Evolutionary conservation across 2,888 invertebrate genomes (phyloP), one percentile per base, ranked within the genome.

Genomic region (Zaprionus bogoriensis): DNA sequence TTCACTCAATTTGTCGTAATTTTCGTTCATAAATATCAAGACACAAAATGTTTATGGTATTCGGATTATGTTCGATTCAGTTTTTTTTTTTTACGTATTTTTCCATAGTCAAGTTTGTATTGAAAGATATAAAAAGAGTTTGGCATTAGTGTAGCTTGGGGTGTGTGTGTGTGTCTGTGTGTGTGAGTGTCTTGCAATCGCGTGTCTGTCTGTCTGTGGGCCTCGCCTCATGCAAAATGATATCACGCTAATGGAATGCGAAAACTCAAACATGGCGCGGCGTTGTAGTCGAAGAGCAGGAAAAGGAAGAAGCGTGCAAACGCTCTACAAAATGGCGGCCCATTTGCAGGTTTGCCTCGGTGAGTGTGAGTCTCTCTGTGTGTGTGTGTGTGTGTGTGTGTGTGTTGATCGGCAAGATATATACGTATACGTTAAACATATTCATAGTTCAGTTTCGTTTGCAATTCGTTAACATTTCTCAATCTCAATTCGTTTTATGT

Each of bases 121-220:
- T 74, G 76, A 84, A 86, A 86, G 86, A 84, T 74, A 87, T 77
- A 84, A 83, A 87, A 84, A 87, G 83, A 87, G 87, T 86, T 83
- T 86, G 71, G 73, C 87, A 84, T 84, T 84, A 84, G 87, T 87
- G 81, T 77, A n/a, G 64, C 68, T 84, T 54, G 62, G 36, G 62
- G 54, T 51, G 68, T 61, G 47, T 32, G 28, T 42, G 51, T 28
- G 48, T n/a, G 48, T 45, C 69, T 53, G 61, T 38, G 23, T 45
- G 10, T 58, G 22, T 25, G 22, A 87, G 80, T 83, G 87, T 85
- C 87, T 83, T 70, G 73, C 86, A 87, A 87, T 84, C 87, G 87
- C 85, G 81, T 77, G 64, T 32, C 17, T 50, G 46, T 44, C 41
- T 46, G 42, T 55, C 46, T 23, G 38, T 46, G 30, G 57, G 58